Evolutionary conservation across 2,797 vertebrate species (phyloP).

Genomic region (Leucoraja ocellata): DNA sequence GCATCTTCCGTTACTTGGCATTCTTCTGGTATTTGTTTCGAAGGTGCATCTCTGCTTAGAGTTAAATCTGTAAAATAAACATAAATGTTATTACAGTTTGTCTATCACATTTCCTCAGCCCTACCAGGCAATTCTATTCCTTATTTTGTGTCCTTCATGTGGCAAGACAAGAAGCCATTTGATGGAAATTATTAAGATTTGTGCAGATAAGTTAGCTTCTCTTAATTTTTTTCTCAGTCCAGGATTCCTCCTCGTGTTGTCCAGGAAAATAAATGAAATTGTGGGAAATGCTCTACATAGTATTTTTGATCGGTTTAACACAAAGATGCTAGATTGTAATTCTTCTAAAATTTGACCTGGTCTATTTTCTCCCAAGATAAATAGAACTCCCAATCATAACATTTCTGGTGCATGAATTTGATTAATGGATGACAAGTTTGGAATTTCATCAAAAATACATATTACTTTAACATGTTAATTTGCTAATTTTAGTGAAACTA

Average conservation of each 20-base stretch:
- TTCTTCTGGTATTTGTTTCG: neutral
- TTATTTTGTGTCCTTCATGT: neutral
- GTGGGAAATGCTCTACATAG: neutral
- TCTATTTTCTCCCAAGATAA: neutral
- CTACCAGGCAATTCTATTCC: neutral
- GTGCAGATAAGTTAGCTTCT: neutral
- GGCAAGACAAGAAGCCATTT: neutral
- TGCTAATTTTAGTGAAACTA: neutral
- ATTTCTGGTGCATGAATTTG: neutral
- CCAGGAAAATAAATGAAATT: neutral
- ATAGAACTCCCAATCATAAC: neutral
- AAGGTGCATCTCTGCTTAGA: neutral
- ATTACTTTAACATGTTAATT: neutral
- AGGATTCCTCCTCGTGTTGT: neutral
- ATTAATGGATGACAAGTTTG: neutral
- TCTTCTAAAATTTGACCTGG: neutral
- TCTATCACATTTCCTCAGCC: neutral
- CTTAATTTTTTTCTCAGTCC: neutral
- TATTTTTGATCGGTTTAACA: neutral
- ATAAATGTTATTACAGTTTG: neutral
- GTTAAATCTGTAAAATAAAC: constrained; percentile 2
- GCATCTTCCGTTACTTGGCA: neutral
- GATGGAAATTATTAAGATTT: neutral
- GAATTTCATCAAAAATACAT: neutral
- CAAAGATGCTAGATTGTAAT: no score